Evolutionary conservation across 2,113 vertebrate species (phyloP).

Genomic region (Clarias macrocephalus): DNA sequence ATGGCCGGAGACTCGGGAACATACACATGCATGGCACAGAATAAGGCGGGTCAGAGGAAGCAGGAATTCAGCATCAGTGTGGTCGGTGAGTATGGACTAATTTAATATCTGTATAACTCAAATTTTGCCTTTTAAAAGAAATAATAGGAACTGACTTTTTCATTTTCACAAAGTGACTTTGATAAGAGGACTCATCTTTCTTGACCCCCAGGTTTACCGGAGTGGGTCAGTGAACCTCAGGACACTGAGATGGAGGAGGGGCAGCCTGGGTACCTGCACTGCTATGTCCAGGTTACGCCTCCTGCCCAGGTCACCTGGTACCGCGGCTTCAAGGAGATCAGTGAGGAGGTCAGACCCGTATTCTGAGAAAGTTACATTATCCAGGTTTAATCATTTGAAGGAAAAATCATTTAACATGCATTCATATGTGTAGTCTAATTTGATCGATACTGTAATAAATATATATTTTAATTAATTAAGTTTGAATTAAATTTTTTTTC

Average conservation of each 20-base stretch:
- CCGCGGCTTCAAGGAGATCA: constrained; percentile 79
- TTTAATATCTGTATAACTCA: not conserved
- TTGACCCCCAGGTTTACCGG: constrained; percentile 77
- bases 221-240: constrained; percentile 85
- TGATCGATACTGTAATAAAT: not conserved
- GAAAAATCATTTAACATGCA: not conserved
- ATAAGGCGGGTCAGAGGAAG: constrained; percentile 84
- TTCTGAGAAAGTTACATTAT: not conserved
- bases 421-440: not conserved
- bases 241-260: constrained; percentile 91
- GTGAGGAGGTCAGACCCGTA: constrained; percentile 76
- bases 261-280: constrained; percentile 91
- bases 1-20: constrained; percentile 76
- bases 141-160: not conserved
- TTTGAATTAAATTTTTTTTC: not conserved
- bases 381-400: not conserved
- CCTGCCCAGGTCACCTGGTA: constrained; percentile 86
- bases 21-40: constrained; percentile 87
- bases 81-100: constrained; percentile 79
- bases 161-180: not conserved
- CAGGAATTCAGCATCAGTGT: constrained; percentile 86
- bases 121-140: not conserved
- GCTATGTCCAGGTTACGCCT: constrained; percentile 82
- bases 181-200: not conserved
- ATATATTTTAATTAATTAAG: too few relatives aligned